Evolutionary conservation across 2,888 invertebrate species (phyloP).

Genomic region (Xanthorhoe designata): DNA sequence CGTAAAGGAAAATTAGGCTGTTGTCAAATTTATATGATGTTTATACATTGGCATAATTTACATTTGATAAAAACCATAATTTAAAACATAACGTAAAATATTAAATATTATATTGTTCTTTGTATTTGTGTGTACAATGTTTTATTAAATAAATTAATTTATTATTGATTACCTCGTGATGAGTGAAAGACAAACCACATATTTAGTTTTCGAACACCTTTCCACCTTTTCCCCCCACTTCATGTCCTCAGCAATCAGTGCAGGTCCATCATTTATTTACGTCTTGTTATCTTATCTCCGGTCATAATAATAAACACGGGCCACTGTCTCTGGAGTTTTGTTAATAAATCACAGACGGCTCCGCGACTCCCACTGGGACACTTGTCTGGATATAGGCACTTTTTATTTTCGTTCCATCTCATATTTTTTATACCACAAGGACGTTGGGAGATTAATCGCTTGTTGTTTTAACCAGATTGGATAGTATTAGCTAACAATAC

Average conservation of each 20-base stretch:
- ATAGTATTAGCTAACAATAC: constrained; percentile 6
- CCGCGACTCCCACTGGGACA: constrained; percentile 37
- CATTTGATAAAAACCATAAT: no score
- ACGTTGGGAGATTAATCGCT: constrained; percentile 37
- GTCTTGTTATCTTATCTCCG: constrained; percentile 52
- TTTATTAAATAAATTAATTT: no score
- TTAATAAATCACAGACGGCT: constrained; percentile 57
- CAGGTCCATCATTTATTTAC: constrained; percentile 46
- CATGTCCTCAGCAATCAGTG: constrained; percentile 24
- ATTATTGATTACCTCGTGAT: no score
- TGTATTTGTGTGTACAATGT: no score
- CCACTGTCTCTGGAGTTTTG: constrained; percentile 43
- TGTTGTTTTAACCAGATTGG: constrained; percentile 30
- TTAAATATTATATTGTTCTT: no score
- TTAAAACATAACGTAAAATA: no score
- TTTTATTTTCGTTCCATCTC: constrained; percentile 47
- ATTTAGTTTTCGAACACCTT: neutral
- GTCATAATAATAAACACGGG: constrained; percentile 55
- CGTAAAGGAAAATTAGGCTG: neutral
- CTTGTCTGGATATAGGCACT: constrained; percentile 44
- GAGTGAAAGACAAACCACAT: neutral
- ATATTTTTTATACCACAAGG: constrained; percentile 38
- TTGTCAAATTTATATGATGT: neutral
- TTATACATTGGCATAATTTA: no score
- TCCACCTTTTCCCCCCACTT: constrained; percentile 6